Evolutionary conservation across 2,797 vertebrate genomes (phyloP).

Genomic region (Orestias chungarensis): DNA sequence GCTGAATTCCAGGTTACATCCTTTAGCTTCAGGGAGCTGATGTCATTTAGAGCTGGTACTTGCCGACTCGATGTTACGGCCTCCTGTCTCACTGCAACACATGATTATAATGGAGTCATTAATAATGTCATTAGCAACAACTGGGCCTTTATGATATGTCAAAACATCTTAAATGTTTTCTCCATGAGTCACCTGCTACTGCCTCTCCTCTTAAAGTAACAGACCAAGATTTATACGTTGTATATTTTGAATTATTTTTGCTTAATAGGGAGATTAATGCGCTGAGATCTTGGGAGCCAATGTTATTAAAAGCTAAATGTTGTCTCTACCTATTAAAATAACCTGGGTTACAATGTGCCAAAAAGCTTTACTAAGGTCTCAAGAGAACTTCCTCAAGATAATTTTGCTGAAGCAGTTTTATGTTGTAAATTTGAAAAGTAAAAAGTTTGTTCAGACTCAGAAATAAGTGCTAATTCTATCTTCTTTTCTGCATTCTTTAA

Average conservation of each 20-base stretch:
- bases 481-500: not conserved
- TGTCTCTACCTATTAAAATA: not conserved
- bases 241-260: not conserved
- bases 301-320: not conserved
- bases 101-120: constrained; percentile 8
- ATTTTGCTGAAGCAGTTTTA: not conserved
- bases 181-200: not conserved
- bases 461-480: not conserved
- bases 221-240: not conserved
- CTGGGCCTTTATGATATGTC: constrained; percentile 14
- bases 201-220: constrained; percentile 3
- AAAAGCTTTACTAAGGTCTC: not conserved
- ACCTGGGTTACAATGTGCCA: not conserved
- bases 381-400: no score
- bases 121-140: constrained; percentile 16
- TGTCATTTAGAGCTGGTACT: not conserved
- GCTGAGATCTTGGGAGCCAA: not conserved
- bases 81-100: constrained; percentile 9
- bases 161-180: constrained; percentile 11
- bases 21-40: not conserved
- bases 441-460: not conserved
- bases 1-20: constrained; percentile 12
- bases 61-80: constrained; percentile 5
- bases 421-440: not conserved
- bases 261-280: not conserved